Base-by-base conservation (phyloP, 2,797 vertebrate species). In the Lacerta agilis region DNA sequence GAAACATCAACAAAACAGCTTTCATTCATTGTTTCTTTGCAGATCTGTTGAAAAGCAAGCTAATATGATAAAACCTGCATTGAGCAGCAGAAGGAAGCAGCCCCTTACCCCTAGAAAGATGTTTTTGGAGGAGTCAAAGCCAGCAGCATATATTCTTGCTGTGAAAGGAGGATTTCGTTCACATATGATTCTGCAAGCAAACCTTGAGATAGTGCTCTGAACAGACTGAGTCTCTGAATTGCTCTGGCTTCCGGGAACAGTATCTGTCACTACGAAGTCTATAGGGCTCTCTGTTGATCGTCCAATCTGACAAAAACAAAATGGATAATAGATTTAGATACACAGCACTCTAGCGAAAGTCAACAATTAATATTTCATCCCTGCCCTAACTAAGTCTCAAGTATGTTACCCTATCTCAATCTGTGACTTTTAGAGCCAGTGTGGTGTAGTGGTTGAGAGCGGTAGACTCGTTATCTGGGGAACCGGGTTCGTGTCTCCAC, bases 261-360 rank as follows among this genome's bases (percentile, higher is more conserved):
- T 99, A 96, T 99, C 99, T n/a, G 98, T 99, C 96, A 99, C 99
- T 13, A 99, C 99, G n/a, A 98, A 99, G 96, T 99, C 99, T 92
- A 99, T 99, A 17, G 99, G 99, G 92, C 98, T 98, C 96, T 99
- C 99, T 0, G 99, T 99, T 23, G 99, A 99, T 73, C 99, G 98
- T 78, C 99, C 99, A 90, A 99, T 98, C 99, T 99, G 95, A 61
- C 17, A 61, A 23, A 61, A 79, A 82, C 91, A 93, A 38, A 93
- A 33, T 43, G 23, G 8, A 77, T 3, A 72, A 1, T 0, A 92
- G 83, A 45, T 87, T 90, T 66, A 67, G 78, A 86, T 82, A 75
- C 0, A 3, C 92, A 73, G 38, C 27, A 80, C 80, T 38, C 11
- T 67, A 79, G 15, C 15, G 84, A 78, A 87, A 89, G 6, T 8